Evolutionary conservation across 2,888 invertebrate genomes (phyloP), one percentile per base, ranked within the genome.

Genomic region (Andrena bucephala): DNA sequence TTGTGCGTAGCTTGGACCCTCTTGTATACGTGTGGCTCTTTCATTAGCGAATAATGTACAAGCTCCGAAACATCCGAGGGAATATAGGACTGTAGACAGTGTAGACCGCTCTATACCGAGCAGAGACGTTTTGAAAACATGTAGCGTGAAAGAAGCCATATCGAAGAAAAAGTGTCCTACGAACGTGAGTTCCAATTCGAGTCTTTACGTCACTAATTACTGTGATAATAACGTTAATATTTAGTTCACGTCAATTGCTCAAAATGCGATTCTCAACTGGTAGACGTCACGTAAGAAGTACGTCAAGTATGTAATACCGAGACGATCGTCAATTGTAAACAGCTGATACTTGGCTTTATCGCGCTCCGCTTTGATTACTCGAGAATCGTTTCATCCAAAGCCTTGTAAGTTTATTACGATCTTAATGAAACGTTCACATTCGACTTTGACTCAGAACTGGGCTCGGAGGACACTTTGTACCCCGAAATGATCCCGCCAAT

Each of bases 21-120:
- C 62, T 27, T 59, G 6, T 27, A 10, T 52, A 20, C 50, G 10
- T 36, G 1, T 10, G 27, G n/a, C 50, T 57, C 42, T 60, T 27
- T 66, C 52, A 29, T 67, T 57, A 75, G 48, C 63, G 63, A 65
- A 71, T 60, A 20, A 20, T 2, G 20, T 8, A 62, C 33, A n/a
- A 5, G 20, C 54, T 8, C 24, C 29, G 36, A 63, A 68, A 75
- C 50, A 48, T 59, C 73, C 42, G 0, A 13, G 20, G 36, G 36
- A 62, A 62, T 24, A 62, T 70, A 36, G 16, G 16, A 42, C 16
- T 42, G 42, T 42, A 13, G 13, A 42, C 13, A 13, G 42, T 1
- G 42, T 42, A 42, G 42, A 13, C n/a, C 3, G 31, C n/a, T 60
- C 8, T 31, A 31, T n/a, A 31, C 16, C 48, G 1, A 5, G 27